Evolutionary conservation across 2,888 invertebrate genomes (phyloP), one percentile per base, ranked within the genome.

Genomic region (Dryocosmus kuriphilus): DNA sequence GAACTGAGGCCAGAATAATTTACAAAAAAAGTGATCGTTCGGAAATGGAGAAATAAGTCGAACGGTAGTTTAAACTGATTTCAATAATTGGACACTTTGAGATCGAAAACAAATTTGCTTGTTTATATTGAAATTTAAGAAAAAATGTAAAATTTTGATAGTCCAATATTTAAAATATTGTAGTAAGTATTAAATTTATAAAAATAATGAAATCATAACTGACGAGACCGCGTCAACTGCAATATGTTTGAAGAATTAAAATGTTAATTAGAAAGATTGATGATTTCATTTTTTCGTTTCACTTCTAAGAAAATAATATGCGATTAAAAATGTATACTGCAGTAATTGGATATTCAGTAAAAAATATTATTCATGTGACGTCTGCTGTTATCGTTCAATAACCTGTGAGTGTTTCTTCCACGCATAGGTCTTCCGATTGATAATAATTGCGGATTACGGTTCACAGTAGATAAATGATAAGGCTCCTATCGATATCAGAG

Each of bases 371-470:
- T n/a, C 55, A 55, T 22, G 11, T 55, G 55, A 22, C 22, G 22
- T 55, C 55, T 55, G 9, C 22, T 55, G 22, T 55, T 55, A 55
- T 55, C 55, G 55, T 22, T 55, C 55, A 55, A 55, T 55, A 55
- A 55, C 55, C 55, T 55, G 55, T 55, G 55, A 55, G 9, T 55
- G 19, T 22, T 55, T 55, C 55, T 55, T 55, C 55, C n/a, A n/a
- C n/a, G n/a, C n/a, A 22, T 55, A 55, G 55, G 55, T 55, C 55
- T 46, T 67, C 22, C 67, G 38, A 41, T 67, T 67, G 38, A 65
- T 67, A 38, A 65, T 38, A 65, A 65, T 38, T 38, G 24, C 24
- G 41, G 67, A 41, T 67, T 67, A 67, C 27, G 46, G 27, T 46
- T 67, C 27, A 27, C 41, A 22, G 67, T 24, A 67, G 38, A 38